Evolutionary conservation across 2,797 vertebrate species (phyloP).

Genomic region (Cryptoprocta ferox): DNA sequence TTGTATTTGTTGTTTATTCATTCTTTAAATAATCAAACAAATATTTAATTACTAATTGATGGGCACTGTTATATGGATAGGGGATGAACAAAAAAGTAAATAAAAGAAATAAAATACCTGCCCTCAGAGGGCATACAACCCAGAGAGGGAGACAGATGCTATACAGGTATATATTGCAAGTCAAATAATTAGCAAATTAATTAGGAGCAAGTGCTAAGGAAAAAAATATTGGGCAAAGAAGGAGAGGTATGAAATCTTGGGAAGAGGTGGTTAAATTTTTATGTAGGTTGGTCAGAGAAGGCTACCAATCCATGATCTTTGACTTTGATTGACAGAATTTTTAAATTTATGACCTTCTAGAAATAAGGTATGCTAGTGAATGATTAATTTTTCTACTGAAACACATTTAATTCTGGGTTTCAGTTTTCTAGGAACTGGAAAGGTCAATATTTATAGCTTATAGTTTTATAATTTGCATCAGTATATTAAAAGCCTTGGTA

Average conservation of each 20-base stretch:
- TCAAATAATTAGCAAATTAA: neutral
- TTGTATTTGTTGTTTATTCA: neutral
- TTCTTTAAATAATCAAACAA: neutral
- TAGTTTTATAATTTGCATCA: neutral
- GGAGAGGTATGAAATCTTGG: neutral
- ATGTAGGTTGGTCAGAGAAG: neutral
- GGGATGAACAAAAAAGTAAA: neutral
- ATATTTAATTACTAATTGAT: neutral
- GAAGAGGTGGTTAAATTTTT: neutral
- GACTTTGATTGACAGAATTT: neutral
- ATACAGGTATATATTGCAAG: neutral
- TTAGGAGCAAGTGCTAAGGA: neutral
- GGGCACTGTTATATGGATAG: neutral
- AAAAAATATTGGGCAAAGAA: neutral
- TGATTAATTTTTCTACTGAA: neutral
- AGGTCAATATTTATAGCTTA: neutral
- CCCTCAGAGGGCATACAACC: neutral
- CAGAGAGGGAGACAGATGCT: neutral
- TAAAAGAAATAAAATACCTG: neutral
- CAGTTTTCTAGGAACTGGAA: neutral
- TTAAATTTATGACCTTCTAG: neutral
- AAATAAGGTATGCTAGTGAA: neutral
- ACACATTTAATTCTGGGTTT: constrained; percentile 20
- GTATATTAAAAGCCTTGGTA: constrained; percentile 6
- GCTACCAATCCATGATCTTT: neutral